phyloP scores from a whole-genome alignment of 1,140 invertebrate species.

The Drosophila yakuba region DNA sequence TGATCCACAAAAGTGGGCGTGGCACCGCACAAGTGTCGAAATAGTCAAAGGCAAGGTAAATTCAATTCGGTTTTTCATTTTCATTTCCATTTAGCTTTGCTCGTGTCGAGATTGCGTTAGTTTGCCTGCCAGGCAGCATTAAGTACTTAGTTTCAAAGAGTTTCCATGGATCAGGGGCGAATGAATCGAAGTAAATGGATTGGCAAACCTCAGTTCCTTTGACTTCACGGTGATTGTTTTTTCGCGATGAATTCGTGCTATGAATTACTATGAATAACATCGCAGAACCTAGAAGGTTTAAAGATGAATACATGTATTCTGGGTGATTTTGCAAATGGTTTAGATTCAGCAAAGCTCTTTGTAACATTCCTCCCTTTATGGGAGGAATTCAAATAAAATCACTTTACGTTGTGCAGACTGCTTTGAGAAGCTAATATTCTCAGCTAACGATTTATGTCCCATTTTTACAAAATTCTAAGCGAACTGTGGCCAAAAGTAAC shows the following conservation, averaged over 20 bases:
- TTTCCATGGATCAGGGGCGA: conserved; percentile 10
- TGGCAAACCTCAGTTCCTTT: neutral
- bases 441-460: no score
- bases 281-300: no score
- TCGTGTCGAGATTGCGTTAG: conserved; percentile 39
- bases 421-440: no score
- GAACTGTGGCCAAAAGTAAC: no score
- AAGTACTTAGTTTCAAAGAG: conserved; percentile 58
- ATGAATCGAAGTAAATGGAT: conserved; percentile 15
- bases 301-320: no score
- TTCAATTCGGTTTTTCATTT: conserved; percentile 76
- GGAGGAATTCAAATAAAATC: no score
- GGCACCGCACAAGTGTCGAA: conserved; percentile 19
- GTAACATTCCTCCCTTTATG: no score
- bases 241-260: neutral
- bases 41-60: conserved; percentile 67
- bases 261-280: no score
- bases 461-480: no score
- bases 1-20: conserved; percentile 13
- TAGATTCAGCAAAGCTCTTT: no score
- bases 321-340: no score
- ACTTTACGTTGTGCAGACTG: no score
- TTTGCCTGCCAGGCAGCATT: conserved; percentile 34
- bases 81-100: conserved; percentile 59
- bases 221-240: conserved; percentile 9